Percentiles rank a stretch among this genome's conserved stretches.
Evolutionary conservation across 2,888 invertebrate genomes (phyloP).

Genomic region (Rutpela maculata): DNA sequence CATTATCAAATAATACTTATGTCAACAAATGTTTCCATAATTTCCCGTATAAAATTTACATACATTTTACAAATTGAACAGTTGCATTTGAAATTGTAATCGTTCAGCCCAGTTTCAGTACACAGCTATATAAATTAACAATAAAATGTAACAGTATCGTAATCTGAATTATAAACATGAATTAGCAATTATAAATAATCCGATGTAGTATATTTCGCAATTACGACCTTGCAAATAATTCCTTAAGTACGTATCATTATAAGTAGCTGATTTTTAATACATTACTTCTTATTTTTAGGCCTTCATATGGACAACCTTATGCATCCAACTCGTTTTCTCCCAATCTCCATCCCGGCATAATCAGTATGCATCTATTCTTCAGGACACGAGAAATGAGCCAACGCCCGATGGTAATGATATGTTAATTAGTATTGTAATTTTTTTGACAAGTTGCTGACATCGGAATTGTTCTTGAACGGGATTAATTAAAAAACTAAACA

Average conservation of each 20-base stretch:
- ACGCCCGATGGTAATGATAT: constrained; percentile 66
- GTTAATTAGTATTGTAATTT: constrained; percentile 8
- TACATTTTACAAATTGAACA: neutral
- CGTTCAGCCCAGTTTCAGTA: neutral
- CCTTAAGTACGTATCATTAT: constrained; percentile 34
- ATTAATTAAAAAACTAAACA: too few species aligned
- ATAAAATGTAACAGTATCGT: constrained; percentile 30
- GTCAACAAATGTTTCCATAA: constrained; percentile 4
- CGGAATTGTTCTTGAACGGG: neutral
- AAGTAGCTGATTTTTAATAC: constrained; percentile 23
- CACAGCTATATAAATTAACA: constrained; percentile 7
- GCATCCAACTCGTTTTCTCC: constrained; percentile 47
- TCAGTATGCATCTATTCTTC: constrained; percentile 68
- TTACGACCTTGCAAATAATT: constrained; percentile 42
- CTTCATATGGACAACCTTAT: constrained; percentile 49
- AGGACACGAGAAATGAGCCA: constrained; percentile 71
- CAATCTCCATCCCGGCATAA: constrained; percentile 61
- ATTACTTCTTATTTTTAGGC: constrained; percentile 50
- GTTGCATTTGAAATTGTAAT: constrained; percentile 29
- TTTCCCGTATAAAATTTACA: constrained; percentile 21
- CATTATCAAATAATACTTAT: constrained; percentile 21
- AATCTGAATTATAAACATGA: constrained; percentile 29
- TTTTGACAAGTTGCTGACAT: constrained; percentile 21
- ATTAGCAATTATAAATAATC: constrained; percentile 40
- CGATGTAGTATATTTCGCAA: constrained; percentile 38